A percentile compares a stretch with the other conserved stretches of the same genome.
These are phyloP conservation scores for Sycophila texana DNA, from an alignment of 2,888 invertebrate genomes.

Conservation along the genomic window DNA sequence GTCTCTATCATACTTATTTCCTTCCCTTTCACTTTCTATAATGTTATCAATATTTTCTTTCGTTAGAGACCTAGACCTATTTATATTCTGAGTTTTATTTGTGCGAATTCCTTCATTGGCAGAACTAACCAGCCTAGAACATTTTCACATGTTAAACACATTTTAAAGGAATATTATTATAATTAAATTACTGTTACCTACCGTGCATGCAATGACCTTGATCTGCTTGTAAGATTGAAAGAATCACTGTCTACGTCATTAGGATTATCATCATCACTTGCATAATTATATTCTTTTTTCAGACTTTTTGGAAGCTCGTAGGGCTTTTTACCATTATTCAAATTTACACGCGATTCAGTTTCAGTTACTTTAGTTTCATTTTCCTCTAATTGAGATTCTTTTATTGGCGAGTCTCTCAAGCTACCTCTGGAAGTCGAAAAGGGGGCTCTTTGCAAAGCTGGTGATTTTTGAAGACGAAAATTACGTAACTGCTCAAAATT, in stretches of 20 bases:
- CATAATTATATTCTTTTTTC: slow-evolving; percentile 60
- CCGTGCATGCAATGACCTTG: slow-evolving; percentile 68
- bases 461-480: slow-evolving; percentile 61
- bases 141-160: background rate
- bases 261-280: slow-evolving; percentile 57
- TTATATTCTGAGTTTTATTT: slow-evolving; percentile 4
- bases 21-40: slow-evolving; percentile 30
- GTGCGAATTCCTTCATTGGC: slow-evolving; percentile 28
- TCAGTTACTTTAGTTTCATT: slow-evolving; percentile 54
- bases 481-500: slow-evolving; percentile 67
- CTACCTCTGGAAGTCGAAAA: slow-evolving; percentile 42
- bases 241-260: slow-evolving; percentile 32
- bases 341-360: slow-evolving; percentile 45
- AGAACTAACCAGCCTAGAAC: slow-evolving; percentile 48
- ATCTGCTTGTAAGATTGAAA: slow-evolving; percentile 60
- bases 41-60: slow-evolving; percentile 46
- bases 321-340: slow-evolving; percentile 50
- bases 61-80: slow-evolving; percentile 30
- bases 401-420: slow-evolving; percentile 40
- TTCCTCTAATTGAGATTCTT: slow-evolving; percentile 43
- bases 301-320: slow-evolving; percentile 60
- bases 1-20: slow-evolving; percentile 40
- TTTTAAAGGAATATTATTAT: background rate
- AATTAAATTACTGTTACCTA: slow-evolving; percentile 55
- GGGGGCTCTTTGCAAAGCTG: slow-evolving; percentile 52